phyloP scores from a whole-genome alignment of 1,140 invertebrate genomes.

The Oryctes rhinoceros region DNA sequence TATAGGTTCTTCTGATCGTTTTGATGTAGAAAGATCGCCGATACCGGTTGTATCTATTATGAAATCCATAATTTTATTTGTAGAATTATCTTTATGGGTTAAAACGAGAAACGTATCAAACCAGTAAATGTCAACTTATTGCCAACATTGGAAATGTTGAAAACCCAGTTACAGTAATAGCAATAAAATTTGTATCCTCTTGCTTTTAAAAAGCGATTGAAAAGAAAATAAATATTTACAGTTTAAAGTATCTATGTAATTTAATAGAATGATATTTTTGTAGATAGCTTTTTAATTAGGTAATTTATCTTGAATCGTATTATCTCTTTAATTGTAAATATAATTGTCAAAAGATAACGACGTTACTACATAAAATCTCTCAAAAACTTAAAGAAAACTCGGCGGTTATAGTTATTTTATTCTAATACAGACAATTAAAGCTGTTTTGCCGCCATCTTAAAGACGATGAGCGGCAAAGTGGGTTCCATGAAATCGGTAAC shows the following conservation, averaged over 20 bases:
- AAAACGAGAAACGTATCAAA: background rate
- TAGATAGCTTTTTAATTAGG: background rate
- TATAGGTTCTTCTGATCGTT: conserved; percentile 43
- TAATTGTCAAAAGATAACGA: background rate
- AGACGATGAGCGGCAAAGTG: background rate
- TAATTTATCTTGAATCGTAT: background rate
- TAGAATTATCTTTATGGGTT: background rate
- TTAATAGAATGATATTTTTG: background rate
- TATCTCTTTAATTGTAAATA: background rate
- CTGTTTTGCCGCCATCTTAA: background rate
- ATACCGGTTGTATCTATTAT: conserved; percentile 58
- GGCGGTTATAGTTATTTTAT: background rate
- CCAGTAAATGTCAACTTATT: background rate
- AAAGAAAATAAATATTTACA: no score
- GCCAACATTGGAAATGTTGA: no score
- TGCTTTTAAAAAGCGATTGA: no score
- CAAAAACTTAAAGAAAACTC: background rate
- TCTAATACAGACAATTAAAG: background rate
- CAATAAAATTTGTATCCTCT: no score
- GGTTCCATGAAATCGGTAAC: background rate
- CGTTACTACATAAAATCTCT: background rate
- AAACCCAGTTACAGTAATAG: no score
- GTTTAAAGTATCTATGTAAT: no score
- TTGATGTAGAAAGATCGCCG: conserved; percentile 24
- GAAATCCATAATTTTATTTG: conserved; percentile 54